Evolutionary conservation across 2,797 vertebrate genomes (phyloP), one percentile per base, ranked within the genome.

Genomic region (Hyperoplus lanceolatus): DNA sequence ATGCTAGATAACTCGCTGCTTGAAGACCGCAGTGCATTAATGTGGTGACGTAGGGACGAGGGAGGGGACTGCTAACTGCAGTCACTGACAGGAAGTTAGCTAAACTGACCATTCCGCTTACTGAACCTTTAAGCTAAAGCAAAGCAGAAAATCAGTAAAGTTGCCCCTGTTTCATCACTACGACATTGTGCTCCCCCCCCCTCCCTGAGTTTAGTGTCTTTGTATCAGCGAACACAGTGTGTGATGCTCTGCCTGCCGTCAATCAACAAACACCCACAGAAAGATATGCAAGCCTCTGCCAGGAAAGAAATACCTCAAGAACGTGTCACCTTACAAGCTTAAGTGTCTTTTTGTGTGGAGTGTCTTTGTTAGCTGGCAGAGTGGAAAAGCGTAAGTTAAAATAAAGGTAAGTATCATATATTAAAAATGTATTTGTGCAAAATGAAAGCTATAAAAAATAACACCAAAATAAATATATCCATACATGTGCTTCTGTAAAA

Each of bases 261-360:
- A 79, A 45, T 73, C 55, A 70, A 13, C 65, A 58, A 71, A 70
- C 53, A 68, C 57, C 55, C 12, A 15, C 18, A 39, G n/a, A 14
- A 61, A 45, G 51, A 79, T 39, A 77, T 51, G 0, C 21, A 71
- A 75, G 39, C 5, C 38, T 41, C 61, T 72, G 59, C 38, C 69
- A 67, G 56, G 71, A 82, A 75, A 83, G 76, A 69, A 53, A 59
- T 81, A 45, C 71, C 36, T 53, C 9, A 53, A 66, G 43, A 76
- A 60, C 7, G n/a, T 77, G 46, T 77, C 56, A 3, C 43, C 1
- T 63, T 45, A 49, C 65, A 74, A 56, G 58, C 39, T 18, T 13
- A 10, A 50, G 0, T 39, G n/a, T 75, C 1, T 18, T 70, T 79
- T 60, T 83, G 15, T 75, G 63, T 56, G 2, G 10, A 9, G 41